Conservation (phyloP, 2,888 invertebrate genomes). For the Ectemnius continuus region DNA sequence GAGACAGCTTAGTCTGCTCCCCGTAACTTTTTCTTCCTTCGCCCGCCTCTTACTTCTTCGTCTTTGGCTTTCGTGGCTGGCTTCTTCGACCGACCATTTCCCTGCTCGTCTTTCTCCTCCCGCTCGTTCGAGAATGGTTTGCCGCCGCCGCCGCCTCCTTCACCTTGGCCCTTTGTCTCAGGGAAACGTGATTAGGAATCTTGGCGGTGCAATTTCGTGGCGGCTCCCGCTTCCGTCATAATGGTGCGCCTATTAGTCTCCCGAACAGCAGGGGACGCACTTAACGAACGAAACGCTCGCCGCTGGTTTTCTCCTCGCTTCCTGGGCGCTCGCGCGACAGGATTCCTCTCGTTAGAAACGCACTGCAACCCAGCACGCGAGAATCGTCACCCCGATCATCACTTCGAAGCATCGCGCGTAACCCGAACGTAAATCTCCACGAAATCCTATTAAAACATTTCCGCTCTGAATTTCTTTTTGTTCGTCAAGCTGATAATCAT, state of each 20-base stretch:
- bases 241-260: slow-evolving; percentile 61
- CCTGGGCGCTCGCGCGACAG: not conserved
- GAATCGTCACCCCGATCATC: too few species aligned
- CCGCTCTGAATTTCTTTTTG: too few species aligned
- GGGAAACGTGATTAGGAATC: slow-evolving; percentile 61
- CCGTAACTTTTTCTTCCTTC: slow-evolving; percentile 56
- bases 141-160: slow-evolving; percentile 29
- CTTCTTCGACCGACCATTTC: not conserved
- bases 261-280: slow-evolving; percentile 54
- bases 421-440: too few species aligned
- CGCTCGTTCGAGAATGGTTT: not conserved
- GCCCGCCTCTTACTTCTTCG: slow-evolving; percentile 28
- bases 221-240: slow-evolving; percentile 65
- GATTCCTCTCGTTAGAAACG: too few species aligned
- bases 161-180: slow-evolving; percentile 48
- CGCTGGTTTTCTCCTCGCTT: slow-evolving; percentile 28
- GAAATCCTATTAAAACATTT: too few species aligned
- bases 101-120: slow-evolving; percentile 29
- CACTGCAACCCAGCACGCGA: too few species aligned
- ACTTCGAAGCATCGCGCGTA: too few species aligned
- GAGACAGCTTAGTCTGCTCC: slow-evolving; percentile 31
- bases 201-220: slow-evolving; percentile 59
- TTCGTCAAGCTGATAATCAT: too few species aligned
- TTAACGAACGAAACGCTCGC: slow-evolving; percentile 55
- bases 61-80: slow-evolving; percentile 15